Percentiles rank a stretch among this genome's conserved stretches.
phyloP scores from a whole-genome alignment of 2,797 vertebrate species.

The Microchirus variegatus region DNA sequence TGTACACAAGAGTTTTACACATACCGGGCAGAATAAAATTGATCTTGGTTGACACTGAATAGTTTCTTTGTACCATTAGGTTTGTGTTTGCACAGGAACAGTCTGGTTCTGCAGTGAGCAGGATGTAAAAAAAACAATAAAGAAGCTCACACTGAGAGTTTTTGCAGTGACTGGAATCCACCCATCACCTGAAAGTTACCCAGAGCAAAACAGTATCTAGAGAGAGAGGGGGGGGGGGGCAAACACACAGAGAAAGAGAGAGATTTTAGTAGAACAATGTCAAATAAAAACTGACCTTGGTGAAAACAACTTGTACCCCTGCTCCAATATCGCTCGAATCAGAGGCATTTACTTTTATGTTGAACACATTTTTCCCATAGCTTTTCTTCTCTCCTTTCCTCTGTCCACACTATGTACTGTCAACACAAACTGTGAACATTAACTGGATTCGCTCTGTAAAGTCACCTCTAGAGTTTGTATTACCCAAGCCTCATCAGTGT shows the following conservation, averaged over 20 bases:
- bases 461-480: too few species aligned
- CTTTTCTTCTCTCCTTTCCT: not conserved
- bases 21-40: too few species aligned
- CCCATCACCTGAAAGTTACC: slow-evolving; percentile 94
- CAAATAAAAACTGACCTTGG: not conserved
- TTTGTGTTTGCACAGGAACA: too few species aligned
- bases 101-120: too few species aligned
- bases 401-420: too few species aligned
- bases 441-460: too few species aligned
- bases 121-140: slow-evolving; percentile 4
- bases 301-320: not conserved
- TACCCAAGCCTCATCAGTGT: too few species aligned
- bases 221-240: slow-evolving; percentile 13
- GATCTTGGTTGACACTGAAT: too few species aligned
- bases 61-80: too few species aligned
- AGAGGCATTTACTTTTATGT: not conserved
- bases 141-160: slow-evolving; percentile 88
- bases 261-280: not conserved
- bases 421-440: too few species aligned
- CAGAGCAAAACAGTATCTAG: slow-evolving; percentile 88
- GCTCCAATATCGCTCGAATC: not conserved
- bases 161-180: slow-evolving; percentile 90
- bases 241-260: not conserved
- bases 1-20: too few species aligned
- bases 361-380: too few species aligned